These are phyloP conservation scores for Notocelia uddmanniana DNA, from an alignment of 2,888 invertebrate genomes.

Conservation along the genomic window DNA sequence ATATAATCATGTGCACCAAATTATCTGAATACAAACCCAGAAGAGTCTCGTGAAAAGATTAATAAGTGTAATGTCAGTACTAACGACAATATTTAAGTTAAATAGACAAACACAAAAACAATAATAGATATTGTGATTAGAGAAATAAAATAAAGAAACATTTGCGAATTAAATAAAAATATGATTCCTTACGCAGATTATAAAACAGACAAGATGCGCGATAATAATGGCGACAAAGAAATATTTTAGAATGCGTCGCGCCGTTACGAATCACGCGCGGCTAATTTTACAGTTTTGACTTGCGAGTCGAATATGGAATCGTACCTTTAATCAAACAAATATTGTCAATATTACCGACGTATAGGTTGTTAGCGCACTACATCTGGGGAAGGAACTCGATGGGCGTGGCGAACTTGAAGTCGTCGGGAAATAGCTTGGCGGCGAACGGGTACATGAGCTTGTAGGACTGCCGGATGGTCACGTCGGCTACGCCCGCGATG, in stretches of 20 bases:
- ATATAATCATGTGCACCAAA: no score
- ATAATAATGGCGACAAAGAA: no score
- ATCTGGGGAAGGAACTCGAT: constrained; percentile 97
- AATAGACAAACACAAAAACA: not conserved
- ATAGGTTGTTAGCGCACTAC: constrained; percentile 68
- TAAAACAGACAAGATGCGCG: no score
- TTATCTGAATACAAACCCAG: constrained; percentile 1
- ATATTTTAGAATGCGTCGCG: not conserved
- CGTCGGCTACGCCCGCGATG: constrained; percentile 99
- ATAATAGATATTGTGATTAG: not conserved
- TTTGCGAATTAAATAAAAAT: not conserved
- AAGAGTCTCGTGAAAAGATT: not conserved
- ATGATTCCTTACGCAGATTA: no score
- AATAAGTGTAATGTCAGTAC: not conserved
- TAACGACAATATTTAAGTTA: constrained; percentile 3
- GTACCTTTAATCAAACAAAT: not conserved
- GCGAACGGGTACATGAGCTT: constrained; percentile 99
- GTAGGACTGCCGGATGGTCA: constrained; percentile 98
- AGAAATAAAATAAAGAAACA: not conserved
- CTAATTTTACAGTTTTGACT: not conserved
- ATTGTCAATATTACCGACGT: constrained; percentile 10
- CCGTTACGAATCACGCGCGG: no score
- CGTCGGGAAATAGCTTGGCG: constrained; percentile 96
- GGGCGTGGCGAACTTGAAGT: constrained; percentile 97
- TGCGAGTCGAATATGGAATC: not conserved